Evolutionary conservation across 2,888 invertebrate species (phyloP).

Genomic region (Callyntrura guangdongensis): DNA sequence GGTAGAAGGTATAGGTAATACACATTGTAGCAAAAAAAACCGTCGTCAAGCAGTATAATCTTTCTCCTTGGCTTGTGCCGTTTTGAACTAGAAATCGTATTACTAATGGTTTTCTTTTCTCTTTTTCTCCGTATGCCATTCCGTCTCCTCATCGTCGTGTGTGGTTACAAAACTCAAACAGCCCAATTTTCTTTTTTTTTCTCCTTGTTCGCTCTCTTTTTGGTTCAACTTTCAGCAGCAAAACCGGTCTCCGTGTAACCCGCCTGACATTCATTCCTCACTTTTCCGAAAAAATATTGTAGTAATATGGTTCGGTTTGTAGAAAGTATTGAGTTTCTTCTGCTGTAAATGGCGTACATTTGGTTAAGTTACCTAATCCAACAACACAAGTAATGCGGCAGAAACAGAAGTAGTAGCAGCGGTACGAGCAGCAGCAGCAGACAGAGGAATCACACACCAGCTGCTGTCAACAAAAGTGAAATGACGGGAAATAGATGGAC

Average conservation of each 20-base stretch:
- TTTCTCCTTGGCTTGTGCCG: not conserved
- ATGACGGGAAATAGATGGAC: slow-evolving; percentile 77
- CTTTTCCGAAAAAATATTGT: not conserved
- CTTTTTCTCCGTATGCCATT: not conserved
- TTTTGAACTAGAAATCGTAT: slow-evolving; percentile 52
- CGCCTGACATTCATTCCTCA: slow-evolving; percentile 8
- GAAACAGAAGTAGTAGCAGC: not conserved
- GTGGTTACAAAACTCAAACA: slow-evolving; percentile 49
- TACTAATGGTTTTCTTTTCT: slow-evolving; percentile 66
- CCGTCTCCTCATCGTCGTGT: slow-evolving; percentile 34
- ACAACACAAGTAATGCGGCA: slow-evolving; percentile 24
- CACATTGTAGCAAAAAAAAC: not conserved
- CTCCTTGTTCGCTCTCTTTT: slow-evolving; percentile 17
- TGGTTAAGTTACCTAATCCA: slow-evolving; percentile 27
- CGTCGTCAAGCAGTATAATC: not conserved
- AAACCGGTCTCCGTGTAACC: not conserved
- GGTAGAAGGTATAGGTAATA: not conserved
- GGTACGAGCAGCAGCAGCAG: slow-evolving; percentile 20
- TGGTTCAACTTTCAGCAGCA: not conserved
- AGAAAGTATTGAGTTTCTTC: not conserved
- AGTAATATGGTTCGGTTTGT: not conserved
- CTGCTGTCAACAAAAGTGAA: slow-evolving; percentile 78
- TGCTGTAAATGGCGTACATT: slow-evolving; percentile 11
- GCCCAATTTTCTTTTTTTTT: slow-evolving; percentile 32
- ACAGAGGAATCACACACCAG: slow-evolving; percentile 60